phyloP scores from a whole-genome alignment of 2,888 invertebrate species.

The Spicauda simplicius region DNA sequence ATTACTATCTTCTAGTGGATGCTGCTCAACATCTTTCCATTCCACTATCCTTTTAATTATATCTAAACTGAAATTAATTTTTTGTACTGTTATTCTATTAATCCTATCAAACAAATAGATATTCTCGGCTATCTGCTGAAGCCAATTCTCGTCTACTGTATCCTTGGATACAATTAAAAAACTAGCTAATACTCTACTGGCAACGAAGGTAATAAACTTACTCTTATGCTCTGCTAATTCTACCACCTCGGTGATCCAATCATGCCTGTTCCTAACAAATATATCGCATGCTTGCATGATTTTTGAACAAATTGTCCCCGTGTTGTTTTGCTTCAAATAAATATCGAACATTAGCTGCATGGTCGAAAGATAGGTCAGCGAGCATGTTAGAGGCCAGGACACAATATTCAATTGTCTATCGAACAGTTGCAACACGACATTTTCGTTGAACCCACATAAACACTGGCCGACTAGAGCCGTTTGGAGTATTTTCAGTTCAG shows the following conservation, averaged over 20 bases:
- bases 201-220: conserved; percentile 92
- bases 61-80: conserved; percentile 93
- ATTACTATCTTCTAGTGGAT: conserved; percentile 90
- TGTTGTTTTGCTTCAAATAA: conserved; percentile 92
- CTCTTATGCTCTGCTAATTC: conserved; percentile 91
- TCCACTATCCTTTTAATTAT: conserved; percentile 94
- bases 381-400: conserved; percentile 75
- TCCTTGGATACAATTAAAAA: conserved; percentile 94
- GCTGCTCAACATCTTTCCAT: conserved; percentile 93
- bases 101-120: conserved; percentile 87
- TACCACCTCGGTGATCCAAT: conserved; percentile 93
- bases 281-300: conserved; percentile 92
- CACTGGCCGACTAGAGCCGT: conserved; percentile 90
- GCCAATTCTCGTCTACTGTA: conserved; percentile 91
- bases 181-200: conserved; percentile 91
- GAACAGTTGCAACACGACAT: conserved; percentile 88
- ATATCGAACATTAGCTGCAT: conserved; percentile 93
- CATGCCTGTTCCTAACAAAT: conserved; percentile 91
- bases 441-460: conserved; percentile 90
- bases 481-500: conserved; percentile 86
- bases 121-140: conserved; percentile 91
- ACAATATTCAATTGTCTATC: conserved; percentile 85
- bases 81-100: conserved; percentile 88
- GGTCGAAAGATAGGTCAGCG: conserved; percentile 92
- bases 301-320: conserved; percentile 92